These are phyloP conservation scores for Agriopis leucophaearia DNA, from an alignment of 2,888 invertebrate genomes.

Conservation along the genomic window DNA sequence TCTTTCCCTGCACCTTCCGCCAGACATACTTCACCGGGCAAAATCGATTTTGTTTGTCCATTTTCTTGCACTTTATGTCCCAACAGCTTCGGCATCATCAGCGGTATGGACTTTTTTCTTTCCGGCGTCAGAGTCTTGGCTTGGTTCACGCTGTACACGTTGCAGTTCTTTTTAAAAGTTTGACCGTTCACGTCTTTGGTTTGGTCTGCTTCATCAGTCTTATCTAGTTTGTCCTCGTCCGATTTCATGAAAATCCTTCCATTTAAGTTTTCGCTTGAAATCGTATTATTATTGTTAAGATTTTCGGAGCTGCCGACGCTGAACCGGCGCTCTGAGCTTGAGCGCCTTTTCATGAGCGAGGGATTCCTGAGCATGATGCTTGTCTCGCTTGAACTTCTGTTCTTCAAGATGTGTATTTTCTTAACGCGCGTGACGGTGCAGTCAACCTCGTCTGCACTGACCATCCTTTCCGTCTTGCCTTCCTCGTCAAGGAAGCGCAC, in stretches of 20 bases:
- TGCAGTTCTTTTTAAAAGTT: slow-evolving; percentile 79
- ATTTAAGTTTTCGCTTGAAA: slow-evolving; percentile 76
- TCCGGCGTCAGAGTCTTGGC: slow-evolving; percentile 81
- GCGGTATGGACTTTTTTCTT: slow-evolving; percentile 71
- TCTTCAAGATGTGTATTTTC: slow-evolving; percentile 82
- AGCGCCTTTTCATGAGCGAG: slow-evolving; percentile 74
- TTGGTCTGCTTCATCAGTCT: slow-evolving; percentile 73
- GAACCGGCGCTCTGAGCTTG: slow-evolving; percentile 70
- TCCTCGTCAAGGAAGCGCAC: slow-evolving; percentile 82
- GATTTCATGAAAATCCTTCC: slow-evolving; percentile 57
- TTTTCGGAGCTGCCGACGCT: slow-evolving; percentile 69
- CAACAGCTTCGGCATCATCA: slow-evolving; percentile 76
- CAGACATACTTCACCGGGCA: slow-evolving; percentile 75
- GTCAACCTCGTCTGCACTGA: slow-evolving; percentile 81
- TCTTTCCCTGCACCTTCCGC: slow-evolving; percentile 82
- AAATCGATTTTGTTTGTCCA: slow-evolving; percentile 66
- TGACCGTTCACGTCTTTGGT: slow-evolving; percentile 78
- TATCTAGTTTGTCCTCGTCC: slow-evolving; percentile 65
- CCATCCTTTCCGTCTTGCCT: slow-evolving; percentile 81
- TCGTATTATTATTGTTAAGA: slow-evolving; percentile 78
- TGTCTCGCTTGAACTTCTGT: slow-evolving; percentile 83
- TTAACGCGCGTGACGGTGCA: slow-evolving; percentile 76
- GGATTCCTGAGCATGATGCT: slow-evolving; percentile 79
- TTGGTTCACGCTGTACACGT: slow-evolving; percentile 83
- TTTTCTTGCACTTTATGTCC: slow-evolving; percentile 69